Evolutionary conservation across 2,113 vertebrate genomes (phyloP).

Genomic region (Labeo catla): DNA sequence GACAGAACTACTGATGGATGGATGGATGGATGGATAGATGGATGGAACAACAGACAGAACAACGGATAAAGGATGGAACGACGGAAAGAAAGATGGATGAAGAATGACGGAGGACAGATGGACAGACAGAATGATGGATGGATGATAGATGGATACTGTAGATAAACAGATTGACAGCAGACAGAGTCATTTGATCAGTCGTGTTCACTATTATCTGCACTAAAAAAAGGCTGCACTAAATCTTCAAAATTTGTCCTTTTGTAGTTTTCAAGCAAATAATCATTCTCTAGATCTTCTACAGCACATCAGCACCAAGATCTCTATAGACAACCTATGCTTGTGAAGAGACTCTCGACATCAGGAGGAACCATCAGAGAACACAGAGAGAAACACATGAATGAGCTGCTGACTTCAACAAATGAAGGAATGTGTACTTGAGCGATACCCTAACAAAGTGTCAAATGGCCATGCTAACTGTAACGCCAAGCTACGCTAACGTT

Average conservation of each 20-base stretch:
- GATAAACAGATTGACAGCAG: no score
- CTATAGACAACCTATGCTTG: background rate
- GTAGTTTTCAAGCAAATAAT: background rate
- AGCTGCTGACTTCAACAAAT: constrained; percentile 55
- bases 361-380: background rate
- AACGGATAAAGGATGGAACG: no score
- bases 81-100: no score
- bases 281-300: background rate
- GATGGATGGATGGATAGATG: no score
- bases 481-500: background rate
- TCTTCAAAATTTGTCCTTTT: background rate
- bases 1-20: no score
- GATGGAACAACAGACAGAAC: no score
- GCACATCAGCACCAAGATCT: background rate
- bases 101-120: no score
- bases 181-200: no score
- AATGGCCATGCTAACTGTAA: constrained; percentile 36
- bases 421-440: constrained; percentile 64
- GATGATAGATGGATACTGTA: no score
- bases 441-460: constrained; percentile 67
- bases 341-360: background rate
- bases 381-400: constrained; percentile 42
- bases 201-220: no score
- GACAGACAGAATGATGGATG: no score
- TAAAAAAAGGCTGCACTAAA: no score